A percentile compares a stretch with the other conserved stretches of the same genome.
Conservation (phyloP, 2,113 vertebrate species). For the Columbina picui region DNA sequence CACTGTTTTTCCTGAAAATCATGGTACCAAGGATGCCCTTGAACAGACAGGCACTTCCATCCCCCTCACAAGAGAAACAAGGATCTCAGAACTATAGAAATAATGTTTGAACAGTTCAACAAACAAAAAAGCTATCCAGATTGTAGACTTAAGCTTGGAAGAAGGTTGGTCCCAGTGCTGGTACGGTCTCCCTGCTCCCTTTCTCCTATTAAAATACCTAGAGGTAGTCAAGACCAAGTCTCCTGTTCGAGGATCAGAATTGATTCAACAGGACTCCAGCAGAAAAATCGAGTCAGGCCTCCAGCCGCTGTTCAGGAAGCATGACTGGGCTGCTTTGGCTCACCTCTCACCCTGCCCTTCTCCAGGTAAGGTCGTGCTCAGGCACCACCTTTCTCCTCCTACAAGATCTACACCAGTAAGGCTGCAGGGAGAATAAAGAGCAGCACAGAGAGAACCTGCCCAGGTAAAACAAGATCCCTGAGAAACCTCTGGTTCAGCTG, state of each 20-base stretch:
- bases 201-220: background rate
- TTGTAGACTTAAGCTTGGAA: background rate
- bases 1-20: background rate
- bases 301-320: background rate
- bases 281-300: background rate
- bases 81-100: background rate
- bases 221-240: background rate
- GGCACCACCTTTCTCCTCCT: background rate
- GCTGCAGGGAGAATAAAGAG: background rate
- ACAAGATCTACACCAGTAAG: background rate
- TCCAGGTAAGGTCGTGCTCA: background rate
- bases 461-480: background rate
- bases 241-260: background rate
- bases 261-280: background rate
- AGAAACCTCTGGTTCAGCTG: background rate
- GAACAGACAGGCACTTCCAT: background rate
- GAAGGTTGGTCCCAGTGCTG: background rate
- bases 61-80: background rate
- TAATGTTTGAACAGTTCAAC: fast-evolving
- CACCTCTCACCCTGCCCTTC: background rate
- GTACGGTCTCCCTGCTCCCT: background rate
- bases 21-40: background rate
- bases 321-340: background rate
- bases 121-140: background rate
- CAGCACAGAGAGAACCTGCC: background rate